A percentile compares a stretch with the other conserved stretches of the same genome.
Conservation (phyloP, 2,113 vertebrate genomes). For the Vimba vimba region DNA sequence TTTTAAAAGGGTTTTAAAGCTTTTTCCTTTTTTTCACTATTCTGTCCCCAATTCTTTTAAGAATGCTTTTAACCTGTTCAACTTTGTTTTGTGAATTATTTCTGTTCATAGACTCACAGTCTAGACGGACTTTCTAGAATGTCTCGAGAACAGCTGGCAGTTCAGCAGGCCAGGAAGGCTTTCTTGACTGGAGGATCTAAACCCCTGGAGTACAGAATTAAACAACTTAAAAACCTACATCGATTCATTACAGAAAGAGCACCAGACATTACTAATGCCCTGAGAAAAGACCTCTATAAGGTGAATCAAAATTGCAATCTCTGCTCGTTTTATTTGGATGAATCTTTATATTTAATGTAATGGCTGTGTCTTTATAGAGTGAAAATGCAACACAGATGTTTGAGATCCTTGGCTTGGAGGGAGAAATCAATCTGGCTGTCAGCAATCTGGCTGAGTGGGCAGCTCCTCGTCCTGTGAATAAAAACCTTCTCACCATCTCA, state of each 20-base stretch:
- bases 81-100: not conserved
- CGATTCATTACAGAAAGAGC: slow-evolving; percentile 77
- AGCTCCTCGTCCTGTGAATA: slow-evolving; percentile 69
- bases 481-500: slow-evolving; percentile 67
- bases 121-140: slow-evolving; percentile 52
- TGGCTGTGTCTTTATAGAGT: slow-evolving; percentile 64
- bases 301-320: slow-evolving; percentile 60
- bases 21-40: not conserved
- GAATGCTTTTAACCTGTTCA: not conserved
- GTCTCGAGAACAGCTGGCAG: slow-evolving; percentile 66
- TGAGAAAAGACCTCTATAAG: slow-evolving; percentile 80
- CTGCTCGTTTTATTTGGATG: not conserved
- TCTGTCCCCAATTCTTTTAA: not conserved
- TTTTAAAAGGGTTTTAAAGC: not conserved
- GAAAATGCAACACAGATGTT: slow-evolving; percentile 69
- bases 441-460: slow-evolving; percentile 75
- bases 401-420: slow-evolving; percentile 75
- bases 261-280: slow-evolving; percentile 70
- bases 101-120: not conserved
- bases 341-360: not conserved
- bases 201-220: slow-evolving; percentile 78
- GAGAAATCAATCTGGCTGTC: slow-evolving; percentile 67
- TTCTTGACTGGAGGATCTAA: slow-evolving; percentile 77
- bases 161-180: slow-evolving; percentile 74
- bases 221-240: slow-evolving; percentile 79